Evolutionary conservation across 2,888 invertebrate species (phyloP), one percentile per base, ranked within the genome.

Genomic region (Bembecia ichneumoniformis): DNA sequence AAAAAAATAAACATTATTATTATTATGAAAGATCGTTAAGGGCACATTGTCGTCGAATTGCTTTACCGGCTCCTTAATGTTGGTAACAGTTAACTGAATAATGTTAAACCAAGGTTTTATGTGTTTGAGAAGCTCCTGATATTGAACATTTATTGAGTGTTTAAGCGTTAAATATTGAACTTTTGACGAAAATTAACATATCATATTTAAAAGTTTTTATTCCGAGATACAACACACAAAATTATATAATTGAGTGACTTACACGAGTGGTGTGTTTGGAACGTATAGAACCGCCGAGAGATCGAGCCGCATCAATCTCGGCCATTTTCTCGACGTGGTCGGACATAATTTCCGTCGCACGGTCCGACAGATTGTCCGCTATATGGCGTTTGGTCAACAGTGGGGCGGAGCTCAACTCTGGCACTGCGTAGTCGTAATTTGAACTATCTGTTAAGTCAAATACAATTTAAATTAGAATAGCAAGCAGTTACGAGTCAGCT

Each of bases 371-470:
- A 3, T 64, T 69, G 58, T 77, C 76, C 4, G 59, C 57, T 14
- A 77, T 51, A 0, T 74, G 69, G 35, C 77, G 75, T 53, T 88
- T 84, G 49, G 89, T 88, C 58, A 93, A 77, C 53, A 93, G 75
- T 51, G 93, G 93, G 58, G 91, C 89, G 1, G 91, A 92, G 57
- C 92, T 91, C 61, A 92, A 82, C 80, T 93, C 93, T 14, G 94
- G 94, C 56, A 94, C 92, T 51, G 93, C 93, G 77, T 94, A 94
- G 76, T 94, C 94, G 78, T 93, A 93, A 59, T 80, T 83, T 2
- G 90, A 90, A 57, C 91, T 90, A 75, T 93, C 92, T 91, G 80
- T 28, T 7, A 28, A 28, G 28, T 28, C 28, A 28, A 28, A 28
- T 9, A 28, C 28, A 28, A 28, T 28, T 28, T 28, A 2, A 28